Conservation (phyloP, 1,140 invertebrate genomes). For the Ruditapes philippinarum region DNA sequence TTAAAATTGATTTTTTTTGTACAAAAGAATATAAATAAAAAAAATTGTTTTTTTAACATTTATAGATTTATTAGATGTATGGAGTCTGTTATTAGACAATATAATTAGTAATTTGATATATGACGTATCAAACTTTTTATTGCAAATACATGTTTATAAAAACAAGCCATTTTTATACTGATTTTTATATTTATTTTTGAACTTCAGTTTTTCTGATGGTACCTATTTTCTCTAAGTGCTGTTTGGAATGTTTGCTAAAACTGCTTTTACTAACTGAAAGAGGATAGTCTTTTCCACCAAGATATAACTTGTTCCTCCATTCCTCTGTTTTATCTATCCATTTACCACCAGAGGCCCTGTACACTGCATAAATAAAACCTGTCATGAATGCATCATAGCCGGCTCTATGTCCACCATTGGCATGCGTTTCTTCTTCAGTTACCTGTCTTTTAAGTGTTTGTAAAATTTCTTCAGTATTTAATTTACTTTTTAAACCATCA, state of each 20-base stretch:
- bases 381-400: conserved; percentile 88
- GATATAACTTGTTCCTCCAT: conserved; percentile 84
- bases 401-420: conserved; percentile 83
- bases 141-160: too few relatives aligned
- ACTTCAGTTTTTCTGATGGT: conserved; percentile 26
- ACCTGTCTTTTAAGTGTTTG: conserved; percentile 27
- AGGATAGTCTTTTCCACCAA: conserved; percentile 86
- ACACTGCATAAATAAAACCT: conserved; percentile 82
- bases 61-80: too few relatives aligned
- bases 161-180: too few relatives aligned
- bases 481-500: neutral
- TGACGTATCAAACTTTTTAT: too few relatives aligned
- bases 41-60: too few relatives aligned
- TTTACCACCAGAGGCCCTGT: conserved; percentile 5
- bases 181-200: neutral
- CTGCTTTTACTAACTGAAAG: conserved; percentile 83
- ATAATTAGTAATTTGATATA: too few relatives aligned
- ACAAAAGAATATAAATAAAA: too few relatives aligned
- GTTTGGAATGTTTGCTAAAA: conserved; percentile 82
- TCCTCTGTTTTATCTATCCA: conserved; percentile 57
- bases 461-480: conserved; percentile 38
- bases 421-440: conserved; percentile 11
- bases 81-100: too few relatives aligned
- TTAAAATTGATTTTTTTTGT: too few relatives aligned
- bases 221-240: conserved; percentile 80